A percentile compares a stretch with the other conserved stretches of the same genome.
These are phyloP conservation scores for Diloba caeruleocephala DNA, from an alignment of 2,888 invertebrate species.

Conservation along the genomic window DNA sequence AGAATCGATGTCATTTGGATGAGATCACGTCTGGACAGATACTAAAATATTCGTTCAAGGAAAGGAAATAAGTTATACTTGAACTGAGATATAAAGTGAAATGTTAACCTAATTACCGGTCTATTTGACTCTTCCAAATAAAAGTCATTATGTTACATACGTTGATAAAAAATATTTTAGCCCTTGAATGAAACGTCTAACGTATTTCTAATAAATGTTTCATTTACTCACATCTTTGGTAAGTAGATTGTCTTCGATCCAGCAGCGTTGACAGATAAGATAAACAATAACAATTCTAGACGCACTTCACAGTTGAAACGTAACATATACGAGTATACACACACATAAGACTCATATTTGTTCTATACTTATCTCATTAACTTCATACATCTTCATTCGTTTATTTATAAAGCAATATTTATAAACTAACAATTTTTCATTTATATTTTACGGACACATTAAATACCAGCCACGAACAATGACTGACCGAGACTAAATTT, in stretches of 20 bases:
- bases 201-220: background rate
- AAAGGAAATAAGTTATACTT: too few species aligned
- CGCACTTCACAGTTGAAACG: background rate
- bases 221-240: slow-evolving; percentile 10
- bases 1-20: too few species aligned
- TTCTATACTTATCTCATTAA: background rate
- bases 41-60: too few species aligned
- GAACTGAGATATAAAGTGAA: too few species aligned
- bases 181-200: too few species aligned
- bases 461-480: background rate
- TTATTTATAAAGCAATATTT: background rate
- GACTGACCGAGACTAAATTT: slow-evolving; percentile 2
- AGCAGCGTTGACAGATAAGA: slow-evolving; percentile 3
- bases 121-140: too few species aligned
- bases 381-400: background rate
- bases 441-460: background rate
- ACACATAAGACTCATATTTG: background rate
- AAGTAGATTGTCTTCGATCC: too few species aligned
- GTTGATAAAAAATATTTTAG: too few species aligned
- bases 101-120: too few species aligned
- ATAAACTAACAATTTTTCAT: background rate
- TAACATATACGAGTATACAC: background rate
- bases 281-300: background rate
- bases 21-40: too few species aligned
- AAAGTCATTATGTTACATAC: too few species aligned